These are phyloP conservation scores for Drosophila pachea DNA, from an alignment of 1,140 invertebrate species.

Conservation along the genomic window DNA sequence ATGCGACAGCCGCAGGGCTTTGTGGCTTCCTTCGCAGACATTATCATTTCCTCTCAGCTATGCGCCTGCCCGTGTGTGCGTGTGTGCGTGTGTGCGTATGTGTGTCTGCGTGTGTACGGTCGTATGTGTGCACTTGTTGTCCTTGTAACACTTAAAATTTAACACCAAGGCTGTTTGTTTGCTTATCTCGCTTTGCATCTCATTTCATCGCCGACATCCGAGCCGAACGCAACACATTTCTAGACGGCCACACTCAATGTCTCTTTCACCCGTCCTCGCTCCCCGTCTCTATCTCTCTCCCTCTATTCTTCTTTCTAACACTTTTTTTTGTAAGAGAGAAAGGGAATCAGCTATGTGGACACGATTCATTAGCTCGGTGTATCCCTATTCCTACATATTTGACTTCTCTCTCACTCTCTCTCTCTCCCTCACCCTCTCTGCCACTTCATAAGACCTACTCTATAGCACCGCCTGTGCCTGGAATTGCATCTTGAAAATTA, in stretches of 20 bases:
- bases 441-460: constrained; percentile 12
- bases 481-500: no score
- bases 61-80: constrained; percentile 8
- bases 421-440: background rate
- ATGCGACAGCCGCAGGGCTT: constrained; percentile 61
- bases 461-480: no score
- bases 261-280: background rate
- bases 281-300: background rate
- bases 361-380: no score
- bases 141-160: constrained; percentile 77
- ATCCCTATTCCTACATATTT: no score
- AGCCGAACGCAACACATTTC: background rate
- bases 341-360: no score
- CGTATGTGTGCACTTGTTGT: constrained; percentile 48
- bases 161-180: constrained; percentile 76
- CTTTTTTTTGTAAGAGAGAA: no score
- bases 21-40: constrained; percentile 43
- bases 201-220: constrained; percentile 43
- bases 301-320: no score
- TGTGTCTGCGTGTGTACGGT: background rate
- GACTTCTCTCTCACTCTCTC: background rate
- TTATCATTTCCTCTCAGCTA: constrained; percentile 11
- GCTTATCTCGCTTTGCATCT: constrained; percentile 68
- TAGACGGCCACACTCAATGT: background rate
- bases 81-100: constrained; percentile 11